These are phyloP conservation scores for Crocallis elinguaria DNA, from an alignment of 2,888 invertebrate species.

Conservation along the genomic window DNA sequence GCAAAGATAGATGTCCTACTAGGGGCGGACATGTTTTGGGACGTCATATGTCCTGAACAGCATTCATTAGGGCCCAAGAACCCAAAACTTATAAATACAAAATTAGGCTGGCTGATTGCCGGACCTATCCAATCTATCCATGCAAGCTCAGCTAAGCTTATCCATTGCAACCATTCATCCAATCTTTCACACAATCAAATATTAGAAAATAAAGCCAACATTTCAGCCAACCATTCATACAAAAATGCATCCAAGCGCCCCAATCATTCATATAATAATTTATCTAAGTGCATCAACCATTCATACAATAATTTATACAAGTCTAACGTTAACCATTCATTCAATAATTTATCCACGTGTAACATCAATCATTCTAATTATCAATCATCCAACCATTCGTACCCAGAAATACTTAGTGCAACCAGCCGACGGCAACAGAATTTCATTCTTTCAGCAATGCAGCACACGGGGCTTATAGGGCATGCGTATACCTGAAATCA, in stretches of 20 bases:
- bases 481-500: neutral
- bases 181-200: neutral
- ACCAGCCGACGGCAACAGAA: neutral
- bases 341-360: neutral
- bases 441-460: neutral
- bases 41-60: constrained; percentile 35
- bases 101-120: constrained; percentile 41
- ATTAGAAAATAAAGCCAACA: neutral
- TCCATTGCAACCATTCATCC: constrained; percentile 21
- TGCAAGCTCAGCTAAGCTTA: neutral
- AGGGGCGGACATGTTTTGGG: constrained; percentile 22
- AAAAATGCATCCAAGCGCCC: too few relatives aligned
- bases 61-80: constrained; percentile 28
- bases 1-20: constrained; percentile 1
- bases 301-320: too few relatives aligned
- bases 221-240: neutral
- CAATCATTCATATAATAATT: too few relatives aligned
- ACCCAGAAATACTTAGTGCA: neutral
- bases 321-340: too few relatives aligned
- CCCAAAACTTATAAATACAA: constrained; percentile 31
- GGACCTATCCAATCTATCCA: constrained; percentile 37
- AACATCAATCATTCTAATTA: neutral
- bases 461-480: neutral
- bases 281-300: too few relatives aligned
- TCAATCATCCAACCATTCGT: neutral